Evolutionary conservation across 1,140 invertebrate genomes (phyloP).

Genomic region (Schlechtendalia chinensis): DNA sequence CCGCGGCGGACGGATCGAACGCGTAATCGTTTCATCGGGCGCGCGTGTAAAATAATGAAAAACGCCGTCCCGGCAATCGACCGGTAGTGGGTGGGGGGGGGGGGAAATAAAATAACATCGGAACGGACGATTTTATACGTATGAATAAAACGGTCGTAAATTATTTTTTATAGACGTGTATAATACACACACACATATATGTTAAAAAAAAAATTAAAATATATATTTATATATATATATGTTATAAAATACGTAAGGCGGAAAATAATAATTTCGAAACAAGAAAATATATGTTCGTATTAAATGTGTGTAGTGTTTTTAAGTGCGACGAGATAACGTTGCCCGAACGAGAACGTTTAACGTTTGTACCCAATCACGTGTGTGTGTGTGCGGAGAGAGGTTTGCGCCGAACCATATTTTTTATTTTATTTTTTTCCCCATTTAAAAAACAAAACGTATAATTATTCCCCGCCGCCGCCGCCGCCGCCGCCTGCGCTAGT

Average conservation of each 20-base stretch:
- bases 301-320: neutral
- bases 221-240: neutral
- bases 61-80: constrained; percentile 28
- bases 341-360: constrained; percentile 22
- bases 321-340: constrained; percentile 21
- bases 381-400: neutral
- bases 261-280: constrained; percentile 45
- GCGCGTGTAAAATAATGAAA: constrained; percentile 17
- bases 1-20: too few relatives aligned
- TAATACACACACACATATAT: too few relatives aligned
- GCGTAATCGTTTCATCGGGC: too few relatives aligned
- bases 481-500: neutral
- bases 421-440: constrained; percentile 13
- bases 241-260: constrained; percentile 5
- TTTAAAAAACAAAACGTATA: constrained; percentile 45
- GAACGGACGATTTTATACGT: neutral
- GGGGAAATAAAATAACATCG: neutral
- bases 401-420: constrained; percentile 31
- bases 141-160: constrained; percentile 46
- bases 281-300: constrained; percentile 1
- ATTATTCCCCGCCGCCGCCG: constrained; percentile 30
- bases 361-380: neutral
- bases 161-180: constrained; percentile 41
- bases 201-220: neutral
- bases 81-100: too few relatives aligned